Evolutionary conservation across 2,888 invertebrate species (phyloP), one percentile per base, ranked within the genome.

Genomic region (Pardosa pseudoannulata): DNA sequence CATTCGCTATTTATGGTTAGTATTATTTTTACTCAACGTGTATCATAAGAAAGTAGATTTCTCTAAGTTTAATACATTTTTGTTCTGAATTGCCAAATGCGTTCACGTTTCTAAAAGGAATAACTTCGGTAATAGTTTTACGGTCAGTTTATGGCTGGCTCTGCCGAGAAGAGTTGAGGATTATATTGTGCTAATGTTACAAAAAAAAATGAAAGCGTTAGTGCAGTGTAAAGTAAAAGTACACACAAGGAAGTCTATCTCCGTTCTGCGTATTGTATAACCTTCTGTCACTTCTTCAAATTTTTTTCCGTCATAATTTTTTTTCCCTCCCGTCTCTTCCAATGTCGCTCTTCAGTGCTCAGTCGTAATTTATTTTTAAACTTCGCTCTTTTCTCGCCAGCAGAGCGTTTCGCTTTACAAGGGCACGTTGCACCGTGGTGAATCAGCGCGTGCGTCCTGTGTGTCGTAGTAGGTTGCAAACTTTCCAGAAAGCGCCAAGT

Each of bases 361-460:
- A 11, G n/a, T 31, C n/a, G 62, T 62, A 64, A 71, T 72, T 71
- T 85, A 85, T 85, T 85, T 85, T 85, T 85, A 85, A 82, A 85
- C 83, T 85, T 68, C 71, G 64, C 79, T 46, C 79, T 68, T 16
- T 65, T 80, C 71, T 65, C 72, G 68, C 65, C 67, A 68, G 29
- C 81, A n/a, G 70, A 70, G 41, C 72, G 72, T 72, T 72, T 72
- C 56, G 50, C 73, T 85, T 31, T 67, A 73, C 78, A 85, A 78
- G 83, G 83, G 83, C 83, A 78, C 83, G 73, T 85, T 78, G 83
- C 78, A 72, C 78, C 71, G 46, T 28, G 50, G 56, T 85, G 78
- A 85, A 85, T 85, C 83, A 85, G 76, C 81, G 75, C 81, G 56
- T 74, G 67, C n/a, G n/a, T n/a, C 62, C 80, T 80, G 73, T 80